Conservation (phyloP, 2,797 vertebrate species). For the Halcyon leucocephala region DNA sequence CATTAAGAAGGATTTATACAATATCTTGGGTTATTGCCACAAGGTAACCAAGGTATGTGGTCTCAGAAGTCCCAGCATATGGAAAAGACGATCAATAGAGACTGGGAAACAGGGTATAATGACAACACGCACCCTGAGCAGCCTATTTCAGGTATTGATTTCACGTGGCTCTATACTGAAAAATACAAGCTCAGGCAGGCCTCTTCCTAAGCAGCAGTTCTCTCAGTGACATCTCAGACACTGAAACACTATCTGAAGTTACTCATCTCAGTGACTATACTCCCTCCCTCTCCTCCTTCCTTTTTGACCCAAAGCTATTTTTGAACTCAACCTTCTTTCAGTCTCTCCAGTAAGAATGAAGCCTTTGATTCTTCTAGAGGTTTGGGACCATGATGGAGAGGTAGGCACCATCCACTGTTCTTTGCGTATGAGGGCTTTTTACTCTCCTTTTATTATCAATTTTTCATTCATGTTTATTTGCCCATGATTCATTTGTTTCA, state of each 20-base stretch:
- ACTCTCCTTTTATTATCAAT: background rate
- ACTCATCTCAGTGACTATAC: background rate
- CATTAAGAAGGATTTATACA: background rate
- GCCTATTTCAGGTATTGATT: background rate
- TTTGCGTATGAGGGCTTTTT: background rate
- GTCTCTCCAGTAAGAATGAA: background rate
- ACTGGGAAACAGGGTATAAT: background rate
- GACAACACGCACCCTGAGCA: background rate
- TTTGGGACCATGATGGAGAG: background rate
- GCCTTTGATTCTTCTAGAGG: background rate
- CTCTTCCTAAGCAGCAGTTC: background rate
- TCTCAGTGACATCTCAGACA: background rate
- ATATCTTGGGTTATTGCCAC: background rate
- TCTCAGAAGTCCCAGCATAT: background rate
- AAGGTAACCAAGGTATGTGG: background rate
- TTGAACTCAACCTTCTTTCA: constrained; percentile 12
- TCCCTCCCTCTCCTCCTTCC: background rate
- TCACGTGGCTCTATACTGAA: background rate
- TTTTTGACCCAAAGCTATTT: constrained; percentile 34
- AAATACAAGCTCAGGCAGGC: background rate
- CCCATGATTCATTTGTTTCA: background rate
- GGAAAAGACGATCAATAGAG: background rate
- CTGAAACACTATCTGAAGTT: constrained; percentile 18
- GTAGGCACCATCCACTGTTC: background rate
- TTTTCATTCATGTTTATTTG: background rate